Evolutionary conservation across 30 jellyfish, hydroid and myxozoan genomes (phyloP).

Genomic region (Mastigias papua): DNA sequence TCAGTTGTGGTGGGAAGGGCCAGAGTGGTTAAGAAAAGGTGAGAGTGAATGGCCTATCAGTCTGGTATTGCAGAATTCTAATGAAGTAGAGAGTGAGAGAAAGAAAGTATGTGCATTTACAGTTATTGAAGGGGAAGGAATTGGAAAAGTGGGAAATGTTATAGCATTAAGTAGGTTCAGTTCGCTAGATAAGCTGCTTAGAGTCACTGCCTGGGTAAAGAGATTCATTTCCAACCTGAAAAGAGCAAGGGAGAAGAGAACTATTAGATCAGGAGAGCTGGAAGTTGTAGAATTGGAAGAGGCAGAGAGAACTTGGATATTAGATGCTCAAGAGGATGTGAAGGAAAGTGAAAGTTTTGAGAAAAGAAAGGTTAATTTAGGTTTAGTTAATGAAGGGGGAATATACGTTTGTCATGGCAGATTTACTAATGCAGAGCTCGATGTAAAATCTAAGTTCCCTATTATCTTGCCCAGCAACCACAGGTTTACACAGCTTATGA

Average conservation of each 20-base stretch:
- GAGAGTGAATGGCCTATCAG: constrained; percentile 47
- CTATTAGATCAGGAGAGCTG: background rate
- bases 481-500: constrained; percentile 19
- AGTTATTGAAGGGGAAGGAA: background rate
- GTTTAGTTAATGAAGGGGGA: background rate
- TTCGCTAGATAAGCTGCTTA: constrained; percentile 13
- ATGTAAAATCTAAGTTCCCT: constrained; percentile 19
- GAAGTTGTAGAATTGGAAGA: constrained; percentile 11
- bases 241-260: constrained; percentile 6
- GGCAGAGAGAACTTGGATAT: constrained; percentile 49
- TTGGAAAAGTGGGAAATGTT: constrained; percentile 2
- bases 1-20: constrained; percentile 60
- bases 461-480: constrained; percentile 52
- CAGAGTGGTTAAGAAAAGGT: constrained; percentile 17
- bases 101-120: constrained; percentile 28
- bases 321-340: constrained; percentile 42
- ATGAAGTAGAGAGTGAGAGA: constrained; percentile 29
- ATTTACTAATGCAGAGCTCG: constrained; percentile 20
- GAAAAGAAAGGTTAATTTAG: constrained; percentile 1
- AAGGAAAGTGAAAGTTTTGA: constrained; percentile 4
- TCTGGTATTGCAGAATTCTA: constrained; percentile 11
- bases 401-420: constrained; percentile 30
- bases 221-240: constrained; percentile 54
- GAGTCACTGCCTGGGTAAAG: background rate
- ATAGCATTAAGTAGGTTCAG: constrained; percentile 18